Base-by-base conservation (phyloP, 1,140 invertebrate species). In the Penaeus indicus region DNA sequence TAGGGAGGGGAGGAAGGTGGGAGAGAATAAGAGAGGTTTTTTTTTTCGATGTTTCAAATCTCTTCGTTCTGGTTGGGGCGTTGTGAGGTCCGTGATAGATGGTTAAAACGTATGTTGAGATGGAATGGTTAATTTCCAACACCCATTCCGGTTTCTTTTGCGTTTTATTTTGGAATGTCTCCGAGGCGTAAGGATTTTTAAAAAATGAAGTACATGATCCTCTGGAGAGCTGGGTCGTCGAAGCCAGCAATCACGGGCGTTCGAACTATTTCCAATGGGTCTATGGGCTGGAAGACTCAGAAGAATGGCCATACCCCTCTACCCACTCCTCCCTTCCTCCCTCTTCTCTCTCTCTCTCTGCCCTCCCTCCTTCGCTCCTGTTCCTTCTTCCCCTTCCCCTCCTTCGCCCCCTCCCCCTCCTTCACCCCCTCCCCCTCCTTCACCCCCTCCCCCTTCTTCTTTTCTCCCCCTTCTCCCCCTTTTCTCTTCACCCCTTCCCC, bases 261-360 rank as follows among this genome's bases (percentile, higher is more conserved):
- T 54, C 54, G 16, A 54, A 54, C 54, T 54, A 54, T 54, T 54
- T 13, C 11, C 11, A 54, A 54, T 54, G 54, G 54, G 54, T 54
- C 54, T 54, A 54, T 54, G 54, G 54, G 1, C 54, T 54, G 54
- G 54, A 54, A 54, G 54, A 54, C 54, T 54, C 54, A 11, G 10
- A 54, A 54, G 42, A 60, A 60, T 80, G 77, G 42, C 47, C 54
- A 1, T 54, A 10, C 54, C 54, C 54, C 38, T 10, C 54, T 54
- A 5, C 11, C 1, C 54, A 5, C 16, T 10, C 54, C 42, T 42
- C 22, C 38, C 84, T 19, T 27, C 60, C 47, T 64, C 72, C 18
- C 61, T 61, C 67, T 84, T n/a, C 83, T 75, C 69, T 75, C 62
- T 54, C 69, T 47, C 60, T 61, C 75, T 32, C 21, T 25, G 4